Base-by-base conservation (phyloP, 1,140 invertebrate species). In the Drosophila varians region DNA sequence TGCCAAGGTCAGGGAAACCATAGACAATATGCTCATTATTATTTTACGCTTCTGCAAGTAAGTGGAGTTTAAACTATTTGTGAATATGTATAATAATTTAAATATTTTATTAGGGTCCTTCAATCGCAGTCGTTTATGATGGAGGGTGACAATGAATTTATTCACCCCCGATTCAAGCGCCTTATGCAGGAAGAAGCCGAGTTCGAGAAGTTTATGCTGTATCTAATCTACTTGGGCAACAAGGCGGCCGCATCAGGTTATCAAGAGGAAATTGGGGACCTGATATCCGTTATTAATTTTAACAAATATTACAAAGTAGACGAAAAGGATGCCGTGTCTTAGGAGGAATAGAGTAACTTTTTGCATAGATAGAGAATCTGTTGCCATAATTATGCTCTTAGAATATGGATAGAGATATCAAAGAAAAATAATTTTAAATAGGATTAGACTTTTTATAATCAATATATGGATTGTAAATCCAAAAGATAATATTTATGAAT, bases 11-110 rank as follows among this genome's bases (percentile, higher is more conserved):
- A 93, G 93, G 66, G 93, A 93, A 34, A 91, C 94, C 0, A 90
- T 96, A 5, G 93, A 94, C 12, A 94, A 94, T 77, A 94, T 95
- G 2, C 95, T 96, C 56, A 93, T 93, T 34, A 93, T 95, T 1
- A 94, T 95, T 18, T 76, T 96, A 25, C 94, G 95, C 74, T 96
- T 96, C 77, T 95, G 95, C 78, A 92, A 93, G 84, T 92, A 92
- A 47, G 73, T 65, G 11, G 0, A 2, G 14, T 23, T 31, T 40
- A 8, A n/a, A n/a, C n/a, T n/a, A n/a, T n/a, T n/a, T n/a, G 31
- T 43, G 0, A 0, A 4, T 45, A 36, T 3, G 16, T 4, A 3
- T 36, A 21, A 18, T 28, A 3, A 19, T 0, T 0, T 2, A 7
- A 21, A 7, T 0, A 26, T 28, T 47, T 26, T 54, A 75, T 7